Conservation (phyloP, 92 coral and sea anemone genomes). For the Desmophyllum pertusum region DNA sequence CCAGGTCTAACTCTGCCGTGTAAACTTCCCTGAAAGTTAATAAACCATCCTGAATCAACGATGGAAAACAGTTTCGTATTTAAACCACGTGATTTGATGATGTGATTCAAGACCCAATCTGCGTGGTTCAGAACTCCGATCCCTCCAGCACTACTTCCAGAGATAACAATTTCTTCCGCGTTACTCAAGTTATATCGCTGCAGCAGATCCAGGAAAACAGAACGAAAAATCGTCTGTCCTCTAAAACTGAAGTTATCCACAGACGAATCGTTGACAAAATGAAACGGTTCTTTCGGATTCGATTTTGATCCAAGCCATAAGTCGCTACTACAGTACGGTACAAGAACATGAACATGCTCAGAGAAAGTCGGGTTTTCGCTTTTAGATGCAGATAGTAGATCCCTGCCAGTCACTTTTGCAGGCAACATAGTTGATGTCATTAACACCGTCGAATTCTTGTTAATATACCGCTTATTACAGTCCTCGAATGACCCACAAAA, state of each 20-base stretch:
- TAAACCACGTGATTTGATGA: conserved; percentile 27
- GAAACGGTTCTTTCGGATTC: conserved; percentile 19
- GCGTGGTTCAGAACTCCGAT: conserved; percentile 63
- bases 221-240: conserved; percentile 61
- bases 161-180: conserved; percentile 38
- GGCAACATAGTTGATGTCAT: conserved; percentile 59
- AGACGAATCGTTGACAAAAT: conserved; percentile 41
- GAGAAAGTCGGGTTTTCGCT: conserved; percentile 43
- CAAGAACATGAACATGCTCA: conserved; percentile 54
- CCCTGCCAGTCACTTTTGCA: conserved; percentile 44
- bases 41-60: conserved; percentile 63
- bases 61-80: conserved; percentile 26
- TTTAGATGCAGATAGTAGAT: conserved; percentile 37
- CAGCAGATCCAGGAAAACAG: conserved; percentile 44
- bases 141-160: conserved; percentile 71
- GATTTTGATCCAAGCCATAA: conserved; percentile 59
- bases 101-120: conserved; percentile 35
- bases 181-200: conserved; percentile 21
- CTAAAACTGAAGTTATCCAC: conserved; percentile 63
- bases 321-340: conserved; percentile 69
- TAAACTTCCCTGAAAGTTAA: conserved; percentile 56
- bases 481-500: conserved; percentile 45
- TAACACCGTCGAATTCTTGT: conserved; percentile 35
- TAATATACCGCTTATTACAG: conserved; percentile 48
- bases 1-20: conserved; percentile 2